These are phyloP conservation scores for Hetaerina titia DNA, from an alignment of 2,888 invertebrate genomes.

Conservation along the genomic window DNA sequence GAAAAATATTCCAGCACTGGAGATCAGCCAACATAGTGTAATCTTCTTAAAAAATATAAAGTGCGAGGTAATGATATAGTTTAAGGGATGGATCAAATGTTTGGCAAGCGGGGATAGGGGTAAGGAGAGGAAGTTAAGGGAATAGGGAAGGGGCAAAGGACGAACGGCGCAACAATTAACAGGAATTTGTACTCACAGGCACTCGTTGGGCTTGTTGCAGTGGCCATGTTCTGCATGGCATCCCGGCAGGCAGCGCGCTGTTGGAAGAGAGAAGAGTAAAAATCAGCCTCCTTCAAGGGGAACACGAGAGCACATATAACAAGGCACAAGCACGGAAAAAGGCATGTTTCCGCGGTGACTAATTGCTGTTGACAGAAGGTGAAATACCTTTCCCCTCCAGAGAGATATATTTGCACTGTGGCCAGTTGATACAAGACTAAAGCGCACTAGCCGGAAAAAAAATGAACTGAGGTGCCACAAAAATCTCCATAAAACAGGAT, in stretches of 20 bases:
- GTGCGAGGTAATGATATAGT: too few species aligned
- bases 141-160: conserved; percentile 54
- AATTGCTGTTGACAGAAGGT: neutral
- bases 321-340: neutral
- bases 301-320: neutral
- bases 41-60: too few species aligned
- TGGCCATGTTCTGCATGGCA: conserved; percentile 94
- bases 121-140: conserved; percentile 72
- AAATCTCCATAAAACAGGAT: neutral
- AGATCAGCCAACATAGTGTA: too few species aligned
- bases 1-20: too few species aligned
- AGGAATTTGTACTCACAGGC: conserved; percentile 90
- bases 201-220: conserved; percentile 95
- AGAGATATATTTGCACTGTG: neutral
- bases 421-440: neutral
- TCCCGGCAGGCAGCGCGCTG: conserved; percentile 95
- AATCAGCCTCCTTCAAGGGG: neutral
- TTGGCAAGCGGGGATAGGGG: conserved; percentile 75
- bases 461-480: neutral
- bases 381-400: neutral
- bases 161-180: conserved; percentile 74
- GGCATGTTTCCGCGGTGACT: neutral
- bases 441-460: neutral
- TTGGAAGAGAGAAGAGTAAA: conserved; percentile 80
- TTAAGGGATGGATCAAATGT: too few species aligned